Conservation (phyloP, 2,113 vertebrate species). For the Turdus rufiventris region DNA sequence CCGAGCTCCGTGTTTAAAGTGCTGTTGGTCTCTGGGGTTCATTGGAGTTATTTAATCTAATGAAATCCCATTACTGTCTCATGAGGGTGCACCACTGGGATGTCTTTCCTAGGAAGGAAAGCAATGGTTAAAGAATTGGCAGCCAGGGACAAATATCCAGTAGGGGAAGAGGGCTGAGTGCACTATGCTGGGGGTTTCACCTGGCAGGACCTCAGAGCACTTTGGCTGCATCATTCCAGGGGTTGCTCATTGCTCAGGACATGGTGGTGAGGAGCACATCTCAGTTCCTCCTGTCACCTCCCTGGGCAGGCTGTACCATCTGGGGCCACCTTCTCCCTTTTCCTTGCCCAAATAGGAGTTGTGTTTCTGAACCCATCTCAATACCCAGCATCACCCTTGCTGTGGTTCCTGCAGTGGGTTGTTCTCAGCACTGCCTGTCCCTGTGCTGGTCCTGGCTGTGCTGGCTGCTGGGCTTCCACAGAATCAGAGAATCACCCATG, state of each 20-base stretch:
- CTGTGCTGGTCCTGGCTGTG: neutral
- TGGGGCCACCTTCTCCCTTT: neutral
- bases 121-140: constrained; percentile 4
- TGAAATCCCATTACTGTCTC: constrained; percentile 57
- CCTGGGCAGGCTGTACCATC: neutral
- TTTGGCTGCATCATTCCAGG: neutral
- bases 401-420: neutral
- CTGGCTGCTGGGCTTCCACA: fast-evolving
- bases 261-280: fast-evolving
- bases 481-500: neutral
- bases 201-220: neutral
- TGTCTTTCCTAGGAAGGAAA: neutral
- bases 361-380: neutral
- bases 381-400: fast-evolving
- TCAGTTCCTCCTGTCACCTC: neutral
- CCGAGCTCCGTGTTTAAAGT: constrained; percentile 2
- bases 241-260: neutral
- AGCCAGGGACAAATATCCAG: neutral
- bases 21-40: constrained; percentile 51
- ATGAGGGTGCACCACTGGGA: neutral
- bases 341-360: neutral
- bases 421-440: neutral
- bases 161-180: neutral
- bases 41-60: constrained; percentile 61
- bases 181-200: neutral